These are phyloP conservation scores for Meloidogyne chitwoodi DNA, from an alignment of 1,140 invertebrate genomes.

Conservation along the genomic window DNA sequence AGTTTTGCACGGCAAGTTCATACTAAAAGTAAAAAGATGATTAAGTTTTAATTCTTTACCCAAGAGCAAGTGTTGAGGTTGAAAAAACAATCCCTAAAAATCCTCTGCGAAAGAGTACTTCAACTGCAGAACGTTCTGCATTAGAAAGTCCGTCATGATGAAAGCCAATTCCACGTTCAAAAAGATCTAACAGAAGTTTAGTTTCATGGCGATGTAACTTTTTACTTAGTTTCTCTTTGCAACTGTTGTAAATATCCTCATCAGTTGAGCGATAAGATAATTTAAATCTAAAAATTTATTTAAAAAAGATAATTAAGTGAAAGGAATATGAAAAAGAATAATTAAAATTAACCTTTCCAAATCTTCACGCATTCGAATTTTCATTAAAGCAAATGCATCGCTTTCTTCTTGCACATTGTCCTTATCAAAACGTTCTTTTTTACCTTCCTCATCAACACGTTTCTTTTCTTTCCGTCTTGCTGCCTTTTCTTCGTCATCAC, in stretches of 20 bases:
- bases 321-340: too few relatives aligned
- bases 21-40: slow-evolving; percentile 38
- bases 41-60: slow-evolving; percentile 28
- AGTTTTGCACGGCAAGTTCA: slow-evolving; percentile 60
- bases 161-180: slow-evolving; percentile 58
- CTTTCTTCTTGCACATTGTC: slow-evolving; percentile 28
- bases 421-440: slow-evolving; percentile 32
- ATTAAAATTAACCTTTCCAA: slow-evolving; percentile 31
- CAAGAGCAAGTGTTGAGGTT: slow-evolving; percentile 55
- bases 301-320: not conserved
- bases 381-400: slow-evolving; percentile 50
- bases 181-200: slow-evolving; percentile 38
- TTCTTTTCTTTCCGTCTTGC: slow-evolving; percentile 55
- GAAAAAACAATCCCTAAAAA: slow-evolving; percentile 56
- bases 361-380: slow-evolving; percentile 46
- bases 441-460: slow-evolving; percentile 39
- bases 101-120: slow-evolving; percentile 56
- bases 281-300: slow-evolving; percentile 49
- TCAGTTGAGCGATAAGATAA: slow-evolving; percentile 40
- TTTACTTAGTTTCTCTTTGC: slow-evolving; percentile 30
- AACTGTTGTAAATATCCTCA: slow-evolving; percentile 43
- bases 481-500: slow-evolving; percentile 46
- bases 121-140: slow-evolving; percentile 50
- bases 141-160: slow-evolving; percentile 56
- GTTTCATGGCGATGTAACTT: slow-evolving; percentile 7